These are phyloP conservation scores for Eudasyphora cyanicolor DNA, from an alignment of 2,888 invertebrate species.

Conservation along the genomic window DNA sequence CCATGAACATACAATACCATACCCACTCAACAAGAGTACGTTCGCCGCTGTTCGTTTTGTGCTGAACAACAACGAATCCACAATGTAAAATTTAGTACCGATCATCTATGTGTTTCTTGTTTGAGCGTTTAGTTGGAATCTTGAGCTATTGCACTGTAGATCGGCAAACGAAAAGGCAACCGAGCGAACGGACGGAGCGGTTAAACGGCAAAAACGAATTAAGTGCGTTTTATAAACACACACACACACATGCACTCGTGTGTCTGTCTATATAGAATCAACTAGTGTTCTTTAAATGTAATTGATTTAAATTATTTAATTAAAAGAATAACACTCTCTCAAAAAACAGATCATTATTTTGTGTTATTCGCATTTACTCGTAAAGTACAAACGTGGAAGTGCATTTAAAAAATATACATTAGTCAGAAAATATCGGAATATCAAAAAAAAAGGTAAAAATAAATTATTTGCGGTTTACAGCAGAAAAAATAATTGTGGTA, in stretches of 20 bases:
- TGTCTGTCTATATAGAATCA: no score
- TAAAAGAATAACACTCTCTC: not conserved
- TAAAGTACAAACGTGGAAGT: not conserved
- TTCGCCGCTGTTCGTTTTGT: not conserved
- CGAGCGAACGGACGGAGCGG: not conserved
- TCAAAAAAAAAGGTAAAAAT: no score
- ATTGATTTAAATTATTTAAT: constrained; percentile 16
- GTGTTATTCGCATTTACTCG: no score
- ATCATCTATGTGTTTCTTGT: not conserved
- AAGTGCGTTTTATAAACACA: constrained; percentile 3
- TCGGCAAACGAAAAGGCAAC: constrained; percentile 54
- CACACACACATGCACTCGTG: not conserved
- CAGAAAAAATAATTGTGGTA: not conserved
- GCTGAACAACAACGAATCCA: not conserved
- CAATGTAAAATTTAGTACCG: constrained; percentile 12
- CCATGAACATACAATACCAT: not conserved
- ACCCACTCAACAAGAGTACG: not conserved
- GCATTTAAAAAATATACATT: no score
- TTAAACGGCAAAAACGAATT: constrained; percentile 15
- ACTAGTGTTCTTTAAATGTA: not conserved
- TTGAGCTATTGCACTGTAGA: constrained; percentile 70
- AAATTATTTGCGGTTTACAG: not conserved
- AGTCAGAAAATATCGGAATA: no score
- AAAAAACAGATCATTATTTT: not conserved
- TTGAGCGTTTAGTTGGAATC: constrained; percentile 65